Evolutionary conservation across 2,888 invertebrate species (phyloP).

Genomic region (Ophion slaviceki): DNA sequence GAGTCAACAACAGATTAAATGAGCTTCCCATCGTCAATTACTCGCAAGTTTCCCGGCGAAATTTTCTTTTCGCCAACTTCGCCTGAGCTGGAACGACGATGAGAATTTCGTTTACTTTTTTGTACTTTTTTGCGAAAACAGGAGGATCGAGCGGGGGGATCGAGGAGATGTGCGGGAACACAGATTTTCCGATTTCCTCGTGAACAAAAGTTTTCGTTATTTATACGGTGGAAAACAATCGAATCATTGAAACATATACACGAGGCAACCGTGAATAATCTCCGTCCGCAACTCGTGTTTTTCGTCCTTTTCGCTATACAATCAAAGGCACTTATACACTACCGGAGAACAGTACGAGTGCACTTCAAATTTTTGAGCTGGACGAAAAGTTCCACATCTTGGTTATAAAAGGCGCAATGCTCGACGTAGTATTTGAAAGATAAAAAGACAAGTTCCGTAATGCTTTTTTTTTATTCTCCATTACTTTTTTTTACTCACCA

Average conservation of each 20-base stretch:
- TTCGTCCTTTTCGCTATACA: conserved; percentile 32
- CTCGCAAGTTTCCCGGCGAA: neutral
- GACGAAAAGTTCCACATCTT: neutral
- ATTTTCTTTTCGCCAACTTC: neutral
- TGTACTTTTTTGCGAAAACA: neutral
- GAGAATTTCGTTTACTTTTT: conserved; percentile 22
- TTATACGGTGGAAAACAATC: conserved; percentile 8
- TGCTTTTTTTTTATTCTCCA: neutral
- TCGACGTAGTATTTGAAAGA: neutral
- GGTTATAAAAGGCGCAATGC: neutral
- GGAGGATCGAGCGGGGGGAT: conserved; percentile 2
- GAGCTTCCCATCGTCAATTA: conserved; percentile 14
- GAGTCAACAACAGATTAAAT: conserved; percentile 14
- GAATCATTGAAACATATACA: conserved; percentile 18
- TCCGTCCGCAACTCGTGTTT: conserved; percentile 54
- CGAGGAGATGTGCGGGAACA: neutral
- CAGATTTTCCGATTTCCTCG: conserved; percentile 45
- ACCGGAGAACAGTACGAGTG: neutral
- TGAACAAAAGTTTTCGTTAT: conserved; percentile 18
- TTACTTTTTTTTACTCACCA: neutral
- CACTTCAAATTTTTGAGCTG: neutral
- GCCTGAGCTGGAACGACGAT: neutral
- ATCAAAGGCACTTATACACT: neutral
- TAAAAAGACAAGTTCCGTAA: neutral
- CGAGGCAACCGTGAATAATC: conserved; percentile 53